These are phyloP conservation scores for Varanus komodoensis DNA, from an alignment of 2,113 vertebrate species.

Conservation along the genomic window DNA sequence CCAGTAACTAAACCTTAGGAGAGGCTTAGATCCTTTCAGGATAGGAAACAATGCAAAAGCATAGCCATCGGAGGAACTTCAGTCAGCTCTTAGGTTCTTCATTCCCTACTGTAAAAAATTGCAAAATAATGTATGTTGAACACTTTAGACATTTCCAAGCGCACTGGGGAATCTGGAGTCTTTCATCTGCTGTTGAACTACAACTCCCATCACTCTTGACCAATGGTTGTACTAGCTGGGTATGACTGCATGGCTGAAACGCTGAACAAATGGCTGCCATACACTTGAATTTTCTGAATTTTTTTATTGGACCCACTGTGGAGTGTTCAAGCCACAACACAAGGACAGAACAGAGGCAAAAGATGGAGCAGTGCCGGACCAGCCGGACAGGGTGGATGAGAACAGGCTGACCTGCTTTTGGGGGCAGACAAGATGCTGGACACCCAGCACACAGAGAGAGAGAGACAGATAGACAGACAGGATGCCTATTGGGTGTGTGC, in stretches of 20 bases:
- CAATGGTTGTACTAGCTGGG: not conserved
- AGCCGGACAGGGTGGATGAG: not conserved
- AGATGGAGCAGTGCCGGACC: not conserved
- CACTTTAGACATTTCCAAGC: not conserved
- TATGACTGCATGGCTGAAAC: not conserved
- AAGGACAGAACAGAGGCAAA: slow-evolving; percentile 33
- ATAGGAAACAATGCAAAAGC: too few species aligned
- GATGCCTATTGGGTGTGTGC: not conserved
- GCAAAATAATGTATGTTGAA: not conserved
- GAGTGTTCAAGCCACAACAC: slow-evolving; percentile 40
- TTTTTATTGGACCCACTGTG: slow-evolving; percentile 30
- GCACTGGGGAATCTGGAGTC: not conserved
- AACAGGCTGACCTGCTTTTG: slow-evolving; percentile 29
- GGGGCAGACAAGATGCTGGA: not conserved
- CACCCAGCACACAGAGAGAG: not conserved
- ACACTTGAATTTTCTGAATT: not conserved
- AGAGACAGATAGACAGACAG: not conserved
- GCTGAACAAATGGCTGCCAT: not conserved
- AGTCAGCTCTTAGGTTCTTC: too few species aligned
- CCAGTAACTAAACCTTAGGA: too few species aligned
- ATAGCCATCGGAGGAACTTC: too few species aligned
- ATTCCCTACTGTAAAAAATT: not conserved
- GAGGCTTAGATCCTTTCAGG: too few species aligned
- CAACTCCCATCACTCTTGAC: not conserved
- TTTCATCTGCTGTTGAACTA: not conserved